Percentiles rank a stretch among this genome's conserved stretches.
These are phyloP conservation scores for Desmodus rotundus DNA, from an alignment of 2,113 vertebrate species.

Conservation along the genomic window DNA sequence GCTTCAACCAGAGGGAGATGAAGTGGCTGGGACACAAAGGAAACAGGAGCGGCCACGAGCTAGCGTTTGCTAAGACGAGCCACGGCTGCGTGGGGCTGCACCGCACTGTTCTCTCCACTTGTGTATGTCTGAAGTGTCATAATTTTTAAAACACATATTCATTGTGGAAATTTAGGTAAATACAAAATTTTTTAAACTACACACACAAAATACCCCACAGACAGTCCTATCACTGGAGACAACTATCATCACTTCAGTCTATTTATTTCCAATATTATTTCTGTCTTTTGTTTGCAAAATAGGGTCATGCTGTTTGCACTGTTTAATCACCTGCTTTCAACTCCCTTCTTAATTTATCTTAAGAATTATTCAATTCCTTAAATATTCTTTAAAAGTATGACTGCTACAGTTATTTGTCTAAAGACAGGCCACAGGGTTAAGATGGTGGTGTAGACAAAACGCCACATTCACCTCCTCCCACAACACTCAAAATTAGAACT, in stretches of 20 bases:
- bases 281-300: background rate
- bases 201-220: background rate
- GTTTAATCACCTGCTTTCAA: background rate
- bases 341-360: background rate
- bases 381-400: background rate
- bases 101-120: background rate
- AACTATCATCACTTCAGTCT: background rate
- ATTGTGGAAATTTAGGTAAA: constrained; percentile 23
- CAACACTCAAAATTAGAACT: background rate
- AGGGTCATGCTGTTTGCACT: background rate
- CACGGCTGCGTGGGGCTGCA: background rate
- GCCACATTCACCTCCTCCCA: background rate
- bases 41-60: background rate
- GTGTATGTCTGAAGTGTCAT: background rate
- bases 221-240: background rate
- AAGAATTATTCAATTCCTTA: background rate
- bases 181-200: background rate
- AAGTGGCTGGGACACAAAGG: background rate
- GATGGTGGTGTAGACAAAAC: background rate
- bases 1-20: background rate
- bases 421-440: background rate
- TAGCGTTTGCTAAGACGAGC: background rate
- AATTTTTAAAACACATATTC: background rate
- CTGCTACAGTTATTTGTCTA: background rate
- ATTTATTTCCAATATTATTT: background rate